Base-by-base conservation (phyloP, 2,888 invertebrate species). In the Ommatoiulus sabulosus region DNA sequence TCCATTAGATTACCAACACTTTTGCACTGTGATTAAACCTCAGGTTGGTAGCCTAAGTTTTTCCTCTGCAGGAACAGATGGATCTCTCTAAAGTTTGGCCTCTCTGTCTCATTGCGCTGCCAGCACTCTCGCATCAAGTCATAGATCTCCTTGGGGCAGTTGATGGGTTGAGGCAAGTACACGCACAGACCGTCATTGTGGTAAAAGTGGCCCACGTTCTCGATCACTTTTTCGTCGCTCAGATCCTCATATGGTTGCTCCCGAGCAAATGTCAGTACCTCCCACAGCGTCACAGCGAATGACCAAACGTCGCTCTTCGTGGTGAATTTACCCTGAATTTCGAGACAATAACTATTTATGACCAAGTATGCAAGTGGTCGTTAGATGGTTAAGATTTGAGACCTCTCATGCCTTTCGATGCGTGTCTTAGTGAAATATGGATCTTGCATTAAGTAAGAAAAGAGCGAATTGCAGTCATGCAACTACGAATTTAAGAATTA, bases 51-150 rank as follows among this genome's bases (percentile, higher is more conserved):
- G 84, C 95, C 95, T 90, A 95, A 93, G 90, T 95, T 95, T 94
- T 96, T 96, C 91, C 96, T 93, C 92, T 96, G 96, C 90, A 97
- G 94, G 93, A 97, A 97, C 91, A 97, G 94, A 92, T 97, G 97
- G 89, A 98, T 96, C 93, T 97, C 97, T 91, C 96, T 94, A 94
- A 98, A 98, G 90, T 96, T 95, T 0, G 97, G 97, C 72, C 98
- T 94, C 91, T 97, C 96, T 88, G 94, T 94, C 87, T 96, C 96
- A 91, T 96, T 95, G 88, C 96, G 94, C 91, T 96, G 96, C 97
- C 97, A 98, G 93, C 97, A 98, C 93, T 97, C 97, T 91, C 95
- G 95, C 96, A 98, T 97, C 91, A 97, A 94, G 92, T 97, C 97
- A 94, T 96, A 97, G 90, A 98, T 96, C 93, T 98, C 97, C 90